Conservation (phyloP, 2,797 vertebrate genomes). For the Sebastes trivittatus region DNA sequence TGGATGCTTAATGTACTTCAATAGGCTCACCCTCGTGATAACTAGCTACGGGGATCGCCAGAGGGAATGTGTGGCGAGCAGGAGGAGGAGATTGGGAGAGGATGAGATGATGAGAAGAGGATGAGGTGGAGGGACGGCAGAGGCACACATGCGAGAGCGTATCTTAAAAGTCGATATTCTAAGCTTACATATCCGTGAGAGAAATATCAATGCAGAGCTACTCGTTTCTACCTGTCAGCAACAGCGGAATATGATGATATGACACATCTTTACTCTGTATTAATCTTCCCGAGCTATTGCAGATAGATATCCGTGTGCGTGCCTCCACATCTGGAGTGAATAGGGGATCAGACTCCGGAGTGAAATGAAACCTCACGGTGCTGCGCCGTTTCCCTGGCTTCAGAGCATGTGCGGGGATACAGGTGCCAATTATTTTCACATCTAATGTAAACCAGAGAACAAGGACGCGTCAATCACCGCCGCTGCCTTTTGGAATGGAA, state of each 20-base stretch:
- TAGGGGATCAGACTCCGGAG: conserved; percentile 53
- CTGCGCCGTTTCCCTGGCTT: conserved; percentile 38
- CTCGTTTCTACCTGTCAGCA: conserved; percentile 32
- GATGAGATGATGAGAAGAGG: conserved; percentile 33
- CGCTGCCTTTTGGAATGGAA: conserved; percentile 69
- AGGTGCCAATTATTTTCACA: conserved; percentile 78
- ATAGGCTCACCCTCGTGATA: conserved; percentile 57
- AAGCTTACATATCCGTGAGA: conserved; percentile 36
- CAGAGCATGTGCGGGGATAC: conserved; percentile 61
- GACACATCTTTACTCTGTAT: conserved; percentile 48
- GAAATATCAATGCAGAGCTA: conserved; percentile 40
- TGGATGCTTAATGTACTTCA: conserved; percentile 68
- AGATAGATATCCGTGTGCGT: conserved; percentile 41
- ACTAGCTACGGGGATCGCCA: conserved; percentile 54
- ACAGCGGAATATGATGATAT: conserved; percentile 33
- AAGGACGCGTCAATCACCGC: conserved; percentile 71
- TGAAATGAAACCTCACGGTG: conserved; percentile 55
- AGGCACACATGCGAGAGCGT: conserved; percentile 5
- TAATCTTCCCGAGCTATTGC: conserved; percentile 49
- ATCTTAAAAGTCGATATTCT: conserved; percentile 41
- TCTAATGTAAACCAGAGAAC: conserved; percentile 77
- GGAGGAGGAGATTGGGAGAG: conserved; percentile 29
- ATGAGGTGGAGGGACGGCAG: conserved; percentile 27
- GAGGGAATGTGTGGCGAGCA: conserved; percentile 43
- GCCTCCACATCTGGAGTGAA: conserved; percentile 72